Percentiles rank a stretch among this genome's conserved stretches.
phyloP scores from a whole-genome alignment of 2,888 invertebrate species.

The Eupithecia tripunctaria region DNA sequence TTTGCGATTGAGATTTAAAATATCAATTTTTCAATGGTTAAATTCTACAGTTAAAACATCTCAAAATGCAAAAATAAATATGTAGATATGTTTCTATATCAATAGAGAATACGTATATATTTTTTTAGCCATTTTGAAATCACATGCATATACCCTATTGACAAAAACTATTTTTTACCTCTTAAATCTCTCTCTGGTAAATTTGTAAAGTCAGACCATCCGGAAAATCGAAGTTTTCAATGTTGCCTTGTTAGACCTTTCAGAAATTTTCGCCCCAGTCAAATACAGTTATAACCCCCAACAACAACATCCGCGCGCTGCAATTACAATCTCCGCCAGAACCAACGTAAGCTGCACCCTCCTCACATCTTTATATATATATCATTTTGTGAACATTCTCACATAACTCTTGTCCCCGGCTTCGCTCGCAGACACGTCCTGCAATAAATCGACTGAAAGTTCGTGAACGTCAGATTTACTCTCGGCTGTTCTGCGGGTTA shows the following conservation, averaged over 20 bases:
- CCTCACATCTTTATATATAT: constrained; percentile 54
- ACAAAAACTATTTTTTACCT: too few species aligned
- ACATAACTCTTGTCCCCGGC: constrained; percentile 63
- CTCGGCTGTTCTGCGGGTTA: constrained; percentile 45
- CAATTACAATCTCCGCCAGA: constrained; percentile 23
- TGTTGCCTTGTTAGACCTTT: background rate
- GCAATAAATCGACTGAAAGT: constrained; percentile 68
- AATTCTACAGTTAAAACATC: too few species aligned
- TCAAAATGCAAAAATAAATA: too few species aligned
- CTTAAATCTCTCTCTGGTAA: background rate
- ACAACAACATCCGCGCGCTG: too few species aligned
- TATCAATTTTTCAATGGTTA: too few species aligned
- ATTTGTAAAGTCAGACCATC: background rate
- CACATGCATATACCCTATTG: too few species aligned
- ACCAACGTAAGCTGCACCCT: constrained; percentile 26
- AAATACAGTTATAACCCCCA: background rate
- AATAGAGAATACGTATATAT: too few species aligned
- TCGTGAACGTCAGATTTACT: constrained; percentile 55
- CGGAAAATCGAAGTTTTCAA: background rate
- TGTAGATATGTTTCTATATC: too few species aligned
- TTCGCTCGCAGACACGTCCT: constrained; percentile 55
- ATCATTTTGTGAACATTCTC: constrained; percentile 61
- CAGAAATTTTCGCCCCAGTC: background rate
- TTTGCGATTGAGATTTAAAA: too few species aligned
- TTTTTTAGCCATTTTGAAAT: too few species aligned